These are phyloP conservation scores for Bradypus variegatus DNA, from an alignment of 2,797 vertebrate species.

Conservation along the genomic window DNA sequence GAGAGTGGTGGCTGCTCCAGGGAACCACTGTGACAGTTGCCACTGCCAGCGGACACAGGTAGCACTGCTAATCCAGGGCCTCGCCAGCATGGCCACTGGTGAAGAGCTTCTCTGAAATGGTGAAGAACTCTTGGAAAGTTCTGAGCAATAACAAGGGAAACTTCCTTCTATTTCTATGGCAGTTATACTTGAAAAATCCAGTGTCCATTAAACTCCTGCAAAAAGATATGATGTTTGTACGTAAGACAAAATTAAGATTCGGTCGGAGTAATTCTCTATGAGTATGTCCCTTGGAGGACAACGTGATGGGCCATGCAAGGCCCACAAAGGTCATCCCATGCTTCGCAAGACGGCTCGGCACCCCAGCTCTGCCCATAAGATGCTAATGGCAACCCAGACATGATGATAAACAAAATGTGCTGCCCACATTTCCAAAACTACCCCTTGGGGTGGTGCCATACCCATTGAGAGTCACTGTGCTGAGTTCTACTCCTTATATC, in stretches of 20 bases:
- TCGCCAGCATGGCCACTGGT: fast-evolving
- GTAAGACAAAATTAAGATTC: neutral
- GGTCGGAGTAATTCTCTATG: neutral
- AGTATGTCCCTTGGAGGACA: neutral
- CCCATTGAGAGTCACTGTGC: neutral
- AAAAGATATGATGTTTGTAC: neutral
- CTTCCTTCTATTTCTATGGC: neutral
- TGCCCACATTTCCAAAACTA: neutral
- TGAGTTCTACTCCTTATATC: neutral
- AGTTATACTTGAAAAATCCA: neutral
- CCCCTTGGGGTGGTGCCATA: neutral
- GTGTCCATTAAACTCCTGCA: neutral
- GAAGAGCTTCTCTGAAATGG: neutral
- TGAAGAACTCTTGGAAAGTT: neutral
- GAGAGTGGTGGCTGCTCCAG: fast-evolving
- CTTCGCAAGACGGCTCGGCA: neutral
- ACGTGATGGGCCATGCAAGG: fast-evolving
- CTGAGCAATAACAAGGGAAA: neutral
- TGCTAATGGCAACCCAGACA: neutral
- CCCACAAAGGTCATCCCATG: too few relatives aligned
- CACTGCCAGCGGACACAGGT: fast-evolving
- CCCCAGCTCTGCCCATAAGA: neutral
- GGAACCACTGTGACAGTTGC: neutral
- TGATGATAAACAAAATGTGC: neutral
- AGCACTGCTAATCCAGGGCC: neutral